Conservation (phyloP, 2,797 vertebrate genomes). For the Fringilla coelebs region DNA sequence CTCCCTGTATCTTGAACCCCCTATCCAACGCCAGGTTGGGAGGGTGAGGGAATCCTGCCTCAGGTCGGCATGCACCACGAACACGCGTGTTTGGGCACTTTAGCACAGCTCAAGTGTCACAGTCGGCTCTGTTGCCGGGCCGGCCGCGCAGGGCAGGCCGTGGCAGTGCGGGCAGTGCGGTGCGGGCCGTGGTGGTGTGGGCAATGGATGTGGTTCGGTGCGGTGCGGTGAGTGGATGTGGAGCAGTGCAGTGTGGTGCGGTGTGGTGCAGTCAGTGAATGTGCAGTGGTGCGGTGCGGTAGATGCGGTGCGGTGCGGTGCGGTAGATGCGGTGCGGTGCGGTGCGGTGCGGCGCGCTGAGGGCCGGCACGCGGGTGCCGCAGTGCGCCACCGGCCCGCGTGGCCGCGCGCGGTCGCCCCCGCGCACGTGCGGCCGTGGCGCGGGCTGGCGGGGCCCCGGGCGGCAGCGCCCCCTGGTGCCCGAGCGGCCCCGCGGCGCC, state of each 20-base stretch:
- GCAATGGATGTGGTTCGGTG: background rate
- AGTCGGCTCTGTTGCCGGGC: background rate
- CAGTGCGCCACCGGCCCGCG: background rate
- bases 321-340: no score
- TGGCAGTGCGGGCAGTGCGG: background rate
- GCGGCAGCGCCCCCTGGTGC: background rate
- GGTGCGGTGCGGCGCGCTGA: no score
- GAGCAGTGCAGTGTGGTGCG: background rate
- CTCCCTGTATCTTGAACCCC: background rate
- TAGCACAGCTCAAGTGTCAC: background rate
- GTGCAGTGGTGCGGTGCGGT: no score
- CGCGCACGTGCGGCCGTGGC: background rate
- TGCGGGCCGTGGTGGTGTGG: no score
- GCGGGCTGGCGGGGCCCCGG: background rate
- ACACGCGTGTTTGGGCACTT: background rate
- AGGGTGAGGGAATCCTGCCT: background rate
- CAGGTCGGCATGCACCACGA: accelerated
- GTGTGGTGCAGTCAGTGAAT: no score
- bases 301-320: no score
- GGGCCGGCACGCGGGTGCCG: background rate
- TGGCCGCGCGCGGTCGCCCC: no score
- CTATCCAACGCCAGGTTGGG: background rate
- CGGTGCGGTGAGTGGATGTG: background rate
- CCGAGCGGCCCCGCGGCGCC: background rate
- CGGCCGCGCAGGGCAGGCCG: background rate